A percentile compares a stretch with the other conserved stretches of the same genome.
Evolutionary conservation across 2,888 invertebrate species (phyloP).

Genomic region (Pharmacophagus antenor): DNA sequence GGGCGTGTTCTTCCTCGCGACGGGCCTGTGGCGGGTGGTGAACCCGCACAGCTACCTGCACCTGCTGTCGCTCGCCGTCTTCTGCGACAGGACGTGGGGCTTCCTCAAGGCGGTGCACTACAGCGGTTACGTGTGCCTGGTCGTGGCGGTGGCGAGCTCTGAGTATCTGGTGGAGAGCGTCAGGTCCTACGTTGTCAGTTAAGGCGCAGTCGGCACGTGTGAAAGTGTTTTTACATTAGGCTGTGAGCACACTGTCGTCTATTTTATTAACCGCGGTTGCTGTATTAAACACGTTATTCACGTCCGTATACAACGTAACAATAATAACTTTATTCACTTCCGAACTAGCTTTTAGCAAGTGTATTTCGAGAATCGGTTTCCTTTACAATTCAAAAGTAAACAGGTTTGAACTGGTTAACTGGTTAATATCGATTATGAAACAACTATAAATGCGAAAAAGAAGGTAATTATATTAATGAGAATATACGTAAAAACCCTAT

Average conservation of each 20-base stretch:
- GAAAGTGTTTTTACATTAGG: neutral
- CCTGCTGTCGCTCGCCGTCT: constrained; percentile 86
- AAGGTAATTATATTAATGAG: too few species aligned
- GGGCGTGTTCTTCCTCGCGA: constrained; percentile 86
- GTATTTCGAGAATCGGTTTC: too few species aligned
- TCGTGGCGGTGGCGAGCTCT: constrained; percentile 84
- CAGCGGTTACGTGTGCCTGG: constrained; percentile 85
- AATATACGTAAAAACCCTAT: too few species aligned
- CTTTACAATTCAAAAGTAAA: too few species aligned
- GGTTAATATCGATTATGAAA: too few species aligned
- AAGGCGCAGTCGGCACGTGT: neutral
- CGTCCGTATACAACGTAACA: too few species aligned
- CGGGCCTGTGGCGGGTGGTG: constrained; percentile 88
- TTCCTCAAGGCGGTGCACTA: constrained; percentile 87
- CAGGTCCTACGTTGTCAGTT: constrained; percentile 45
- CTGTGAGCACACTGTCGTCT: constrained; percentile 11
- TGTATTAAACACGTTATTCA: too few species aligned
- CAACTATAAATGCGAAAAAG: too few species aligned
- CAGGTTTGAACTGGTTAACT: too few species aligned
- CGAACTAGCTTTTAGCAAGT: too few species aligned
- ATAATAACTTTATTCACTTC: too few species aligned
- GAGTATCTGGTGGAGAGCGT: constrained; percentile 83
- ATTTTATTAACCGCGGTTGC: too few species aligned
- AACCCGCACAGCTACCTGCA: constrained; percentile 90
- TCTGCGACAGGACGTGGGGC: constrained; percentile 90